Conservation (phyloP, 2,888 invertebrate species). For the Drosophila rubida region DNA sequence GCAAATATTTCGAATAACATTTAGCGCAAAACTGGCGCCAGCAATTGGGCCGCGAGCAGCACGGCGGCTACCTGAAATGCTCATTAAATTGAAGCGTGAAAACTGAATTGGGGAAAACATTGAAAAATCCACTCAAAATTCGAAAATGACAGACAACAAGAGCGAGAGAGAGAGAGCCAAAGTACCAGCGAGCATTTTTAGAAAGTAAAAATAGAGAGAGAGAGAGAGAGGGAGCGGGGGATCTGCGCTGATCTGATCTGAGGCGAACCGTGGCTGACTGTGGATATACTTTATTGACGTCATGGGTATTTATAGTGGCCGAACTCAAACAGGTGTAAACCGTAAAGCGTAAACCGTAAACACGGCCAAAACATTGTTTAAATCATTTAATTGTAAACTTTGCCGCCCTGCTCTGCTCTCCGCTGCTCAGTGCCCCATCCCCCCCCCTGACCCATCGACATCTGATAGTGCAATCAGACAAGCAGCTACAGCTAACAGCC, state of each 20-base stretch:
- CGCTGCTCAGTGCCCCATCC: neutral
- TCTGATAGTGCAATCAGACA: slow-evolving; percentile 30
- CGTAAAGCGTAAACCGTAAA: slow-evolving; percentile 57
- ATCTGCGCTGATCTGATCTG: slow-evolving; percentile 35
- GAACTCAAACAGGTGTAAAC: slow-evolving; percentile 80
- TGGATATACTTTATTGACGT: slow-evolving; percentile 49
- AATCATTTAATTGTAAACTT: slow-evolving; percentile 80
- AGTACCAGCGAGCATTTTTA: slow-evolving; percentile 7
- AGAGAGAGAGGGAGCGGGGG: neutral
- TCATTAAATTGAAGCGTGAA: slow-evolving; percentile 72
- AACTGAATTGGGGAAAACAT: slow-evolving; percentile 49
- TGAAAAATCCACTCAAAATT: slow-evolving; percentile 29
- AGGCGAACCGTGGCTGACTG: slow-evolving; percentile 45
- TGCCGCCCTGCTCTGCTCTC: too few relatives aligned
- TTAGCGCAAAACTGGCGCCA: slow-evolving; percentile 72
- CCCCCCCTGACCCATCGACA: too few relatives aligned
- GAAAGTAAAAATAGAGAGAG: slow-evolving; percentile 4
- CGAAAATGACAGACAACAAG: slow-evolving; percentile 58
- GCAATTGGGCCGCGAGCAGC: slow-evolving; percentile 53
- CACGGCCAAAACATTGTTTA: slow-evolving; percentile 77
- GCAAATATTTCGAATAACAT: slow-evolving; percentile 74
- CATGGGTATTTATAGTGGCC: slow-evolving; percentile 74
- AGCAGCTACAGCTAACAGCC: slow-evolving; percentile 16
- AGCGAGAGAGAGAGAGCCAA: slow-evolving; percentile 12
- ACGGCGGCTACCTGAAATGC: slow-evolving; percentile 64